phyloP scores from a whole-genome alignment of 2,113 vertebrate species.

The Ovibos moschatus region DNA sequence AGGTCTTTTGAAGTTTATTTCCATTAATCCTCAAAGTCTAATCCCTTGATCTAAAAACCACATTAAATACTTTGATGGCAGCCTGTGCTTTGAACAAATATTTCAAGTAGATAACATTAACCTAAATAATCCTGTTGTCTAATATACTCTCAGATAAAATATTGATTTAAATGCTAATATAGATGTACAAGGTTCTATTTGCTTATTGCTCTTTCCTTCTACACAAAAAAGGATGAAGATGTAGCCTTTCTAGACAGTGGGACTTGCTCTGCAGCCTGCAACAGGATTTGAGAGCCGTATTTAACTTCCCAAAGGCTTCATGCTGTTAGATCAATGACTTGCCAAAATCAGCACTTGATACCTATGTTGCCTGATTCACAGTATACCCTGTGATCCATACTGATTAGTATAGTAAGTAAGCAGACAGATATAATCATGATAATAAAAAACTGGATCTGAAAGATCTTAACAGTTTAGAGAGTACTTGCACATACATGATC shows the following conservation, averaged over 20 bases:
- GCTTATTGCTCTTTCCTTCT: background rate
- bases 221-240: background rate
- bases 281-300: background rate
- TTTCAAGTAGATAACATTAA: conserved; percentile 36
- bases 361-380: background rate
- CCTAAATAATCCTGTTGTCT: conserved; percentile 61
- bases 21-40: background rate
- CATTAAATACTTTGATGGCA: background rate
- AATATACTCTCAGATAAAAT: conserved; percentile 8
- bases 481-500: background rate
- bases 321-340: background rate
- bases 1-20: conserved; percentile 33
- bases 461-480: background rate
- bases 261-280: background rate
- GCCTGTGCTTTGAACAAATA: conserved; percentile 56
- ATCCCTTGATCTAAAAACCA: conserved; percentile 30
- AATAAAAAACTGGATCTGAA: background rate
- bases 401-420: background rate
- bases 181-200: background rate
- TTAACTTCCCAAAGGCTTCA: background rate
- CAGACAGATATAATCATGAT: background rate
- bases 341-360: background rate
- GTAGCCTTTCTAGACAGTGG: background rate
- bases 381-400: background rate
- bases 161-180: background rate